Percentiles rank a stretch among this genome's conserved stretches.
These are phyloP conservation scores for Hydrochoerus hydrochaeris DNA, from an alignment of 2,113 vertebrate genomes.

Conservation along the genomic window DNA sequence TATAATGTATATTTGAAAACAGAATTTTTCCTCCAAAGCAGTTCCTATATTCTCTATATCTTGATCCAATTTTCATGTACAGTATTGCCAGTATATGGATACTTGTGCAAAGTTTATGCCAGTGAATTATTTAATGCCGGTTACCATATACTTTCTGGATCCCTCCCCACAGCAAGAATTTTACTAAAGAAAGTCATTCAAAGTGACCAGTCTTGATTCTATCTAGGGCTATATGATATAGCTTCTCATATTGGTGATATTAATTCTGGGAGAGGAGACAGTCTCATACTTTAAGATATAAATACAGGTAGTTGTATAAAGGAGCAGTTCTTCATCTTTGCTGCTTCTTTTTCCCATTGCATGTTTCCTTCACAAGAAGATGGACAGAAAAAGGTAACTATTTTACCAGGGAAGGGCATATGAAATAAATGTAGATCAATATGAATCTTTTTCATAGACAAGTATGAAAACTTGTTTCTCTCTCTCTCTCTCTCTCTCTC, in stretches of 20 bases:
- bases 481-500: neutral
- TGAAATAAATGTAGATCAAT: neutral
- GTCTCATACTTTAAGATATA: neutral
- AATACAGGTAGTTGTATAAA: neutral
- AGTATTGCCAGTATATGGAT: neutral
- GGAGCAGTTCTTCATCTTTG: neutral
- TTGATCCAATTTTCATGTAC: neutral
- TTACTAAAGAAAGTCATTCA: slow-evolving; percentile 33
- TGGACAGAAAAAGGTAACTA: neutral
- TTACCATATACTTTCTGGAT: neutral
- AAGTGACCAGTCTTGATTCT: too few relatives aligned
- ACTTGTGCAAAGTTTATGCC: neutral
- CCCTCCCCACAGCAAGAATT: neutral
- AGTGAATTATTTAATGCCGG: slow-evolving; percentile 1
- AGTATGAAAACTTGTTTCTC: neutral
- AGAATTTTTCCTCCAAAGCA: neutral
- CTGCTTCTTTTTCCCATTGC: neutral
- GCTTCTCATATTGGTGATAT: neutral
- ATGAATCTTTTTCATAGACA: neutral
- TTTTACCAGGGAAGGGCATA: neutral
- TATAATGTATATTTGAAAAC: slow-evolving; percentile 29
- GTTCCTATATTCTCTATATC: neutral
- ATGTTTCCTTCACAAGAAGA: neutral
- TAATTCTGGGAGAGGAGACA: neutral
- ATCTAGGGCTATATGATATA: neutral